Evolutionary conservation across 2,888 invertebrate genomes (phyloP), one percentile per base, ranked within the genome.

Genomic region (Euplagia quadripunctaria): DNA sequence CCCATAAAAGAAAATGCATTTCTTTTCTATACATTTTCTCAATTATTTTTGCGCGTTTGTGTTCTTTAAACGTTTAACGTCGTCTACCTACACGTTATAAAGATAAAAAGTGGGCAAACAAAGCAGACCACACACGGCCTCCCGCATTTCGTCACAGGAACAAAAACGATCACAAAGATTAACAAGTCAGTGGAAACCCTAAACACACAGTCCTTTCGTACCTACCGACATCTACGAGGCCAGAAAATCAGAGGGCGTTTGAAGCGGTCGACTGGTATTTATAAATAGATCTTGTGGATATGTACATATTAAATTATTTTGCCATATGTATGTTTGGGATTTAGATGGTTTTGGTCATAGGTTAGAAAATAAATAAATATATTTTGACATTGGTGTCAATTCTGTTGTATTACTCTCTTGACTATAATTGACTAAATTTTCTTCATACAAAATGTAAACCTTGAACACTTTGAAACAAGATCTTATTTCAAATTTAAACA

Each of bases 181-280:
- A 92, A 89, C 91, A 89, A 90, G 90, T 90, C 87, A 85, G 87
- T 87, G 87, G 88, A 85, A 86, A 83, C 74, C 89, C 90, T 93
- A 90, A 92, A 88, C 88, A 92, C 85, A 91, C 89, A 92, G 82
- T 76, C 83, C 85, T 85, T 82, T 83, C 78, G 76, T 81, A 80
- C 82, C 84, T 79, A 76, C 76, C 74, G 77, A 73, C 66, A 70
- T 66, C 8, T n/a, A 16, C 12, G 71, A n/a, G 73, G 82, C 79
- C 64, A 58, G 31, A 5, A 72, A 76, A 83, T 31, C 66, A 64
- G 77, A 77, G 76, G 51, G 46, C 63, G 11, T 17, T 64, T 64
- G 64, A 16, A 64, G 58, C 58, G 61, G 16, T 2, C 14, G 12
- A 58, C 58, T 8, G 43, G 4, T 46, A 46, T 46, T 8, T 58